phyloP scores from a whole-genome alignment of 2,797 vertebrate genomes.

The Pseudochirops corinnae region DNA sequence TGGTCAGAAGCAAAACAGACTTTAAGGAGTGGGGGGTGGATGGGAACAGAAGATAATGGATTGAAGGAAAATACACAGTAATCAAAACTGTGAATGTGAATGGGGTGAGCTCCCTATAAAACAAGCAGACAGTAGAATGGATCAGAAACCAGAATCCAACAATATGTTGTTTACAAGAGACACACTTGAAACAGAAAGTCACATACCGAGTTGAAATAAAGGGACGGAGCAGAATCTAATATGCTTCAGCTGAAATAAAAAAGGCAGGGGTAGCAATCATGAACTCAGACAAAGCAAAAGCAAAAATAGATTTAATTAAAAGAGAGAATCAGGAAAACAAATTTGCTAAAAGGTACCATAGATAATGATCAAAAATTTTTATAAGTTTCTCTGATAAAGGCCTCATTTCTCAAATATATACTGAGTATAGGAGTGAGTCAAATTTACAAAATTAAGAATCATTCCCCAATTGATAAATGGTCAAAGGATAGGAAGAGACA shows the following conservation, averaged over 20 bases:
- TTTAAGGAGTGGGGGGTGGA: neutral
- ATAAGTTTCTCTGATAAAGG: neutral
- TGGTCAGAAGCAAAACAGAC: neutral
- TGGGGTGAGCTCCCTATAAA: neutral
- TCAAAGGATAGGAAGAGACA: neutral
- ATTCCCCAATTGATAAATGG: neutral
- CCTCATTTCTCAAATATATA: neutral
- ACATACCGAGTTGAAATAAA: neutral
- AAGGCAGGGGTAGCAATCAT: neutral
- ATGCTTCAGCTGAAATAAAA: neutral
- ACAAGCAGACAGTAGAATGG: neutral
- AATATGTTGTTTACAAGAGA: neutral
- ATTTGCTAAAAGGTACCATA: neutral
- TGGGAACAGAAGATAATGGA: neutral
- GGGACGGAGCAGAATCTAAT: neutral
- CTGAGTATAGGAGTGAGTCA: neutral
- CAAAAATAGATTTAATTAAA: neutral
- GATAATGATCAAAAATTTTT: neutral
- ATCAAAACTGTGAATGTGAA: neutral
- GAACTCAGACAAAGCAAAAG: neutral
- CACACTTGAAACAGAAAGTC: neutral
- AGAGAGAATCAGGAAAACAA: neutral
- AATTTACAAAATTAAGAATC: neutral
- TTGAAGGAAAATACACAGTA: neutral
- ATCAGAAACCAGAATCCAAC: neutral